Conservation (phyloP, 1,140 invertebrate species). For the Teleogryllus occipitalis region DNA sequence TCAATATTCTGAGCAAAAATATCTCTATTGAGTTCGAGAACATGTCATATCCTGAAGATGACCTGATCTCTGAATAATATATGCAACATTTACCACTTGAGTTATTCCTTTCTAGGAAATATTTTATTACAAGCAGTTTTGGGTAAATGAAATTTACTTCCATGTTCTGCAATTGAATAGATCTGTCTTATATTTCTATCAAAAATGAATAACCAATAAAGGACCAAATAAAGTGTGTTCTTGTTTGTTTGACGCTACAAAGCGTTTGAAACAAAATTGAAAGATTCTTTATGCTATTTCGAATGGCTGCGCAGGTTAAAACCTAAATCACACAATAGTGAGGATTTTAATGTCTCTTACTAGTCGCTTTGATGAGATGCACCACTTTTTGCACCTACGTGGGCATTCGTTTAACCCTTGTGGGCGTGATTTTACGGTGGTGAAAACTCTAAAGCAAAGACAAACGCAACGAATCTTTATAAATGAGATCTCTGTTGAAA, state of each 20-base stretch:
- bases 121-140: too few species aligned
- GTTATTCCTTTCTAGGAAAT: too few species aligned
- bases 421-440: not conserved
- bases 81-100: too few species aligned
- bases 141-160: too few species aligned
- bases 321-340: too few species aligned
- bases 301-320: conserved; percentile 11
- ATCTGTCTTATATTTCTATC: conserved; percentile 1
- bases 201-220: not conserved
- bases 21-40: too few species aligned
- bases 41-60: too few species aligned
- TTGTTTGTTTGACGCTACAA: not conserved
- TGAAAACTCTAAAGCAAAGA: not conserved
- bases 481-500: too few species aligned
- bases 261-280: not conserved
- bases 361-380: conserved; percentile 11
- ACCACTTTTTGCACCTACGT: conserved; percentile 11
- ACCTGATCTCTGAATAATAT: too few species aligned
- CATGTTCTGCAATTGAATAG: conserved; percentile 8
- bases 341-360: conserved; percentile 12
- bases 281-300: too few species aligned
- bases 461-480: too few species aligned
- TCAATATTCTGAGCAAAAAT: too few species aligned
- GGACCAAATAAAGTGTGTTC: not conserved
- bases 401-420: conserved; percentile 2